A percentile compares a stretch with the other conserved stretches of the same genome.
Evolutionary conservation across 2,113 vertebrate genomes (phyloP).

Genomic region (Tor tambroides): DNA sequence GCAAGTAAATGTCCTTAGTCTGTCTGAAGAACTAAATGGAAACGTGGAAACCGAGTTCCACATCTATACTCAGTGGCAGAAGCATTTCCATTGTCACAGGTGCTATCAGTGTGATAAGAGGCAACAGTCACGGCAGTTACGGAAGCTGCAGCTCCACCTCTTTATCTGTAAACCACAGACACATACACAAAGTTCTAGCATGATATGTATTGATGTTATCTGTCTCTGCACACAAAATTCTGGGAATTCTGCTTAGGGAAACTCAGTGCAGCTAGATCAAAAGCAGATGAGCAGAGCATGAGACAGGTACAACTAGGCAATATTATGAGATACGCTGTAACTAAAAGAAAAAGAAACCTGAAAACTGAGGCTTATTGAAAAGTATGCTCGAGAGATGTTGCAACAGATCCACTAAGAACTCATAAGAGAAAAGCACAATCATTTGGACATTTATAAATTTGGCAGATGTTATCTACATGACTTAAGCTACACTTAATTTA

Average conservation of each 20-base stretch:
- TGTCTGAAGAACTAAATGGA: background rate
- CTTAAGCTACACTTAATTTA: background rate
- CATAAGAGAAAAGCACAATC: background rate
- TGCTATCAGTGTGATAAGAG: slow-evolving; percentile 47
- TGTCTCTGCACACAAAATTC: slow-evolving; percentile 4
- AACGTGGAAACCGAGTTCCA: background rate
- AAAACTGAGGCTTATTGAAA: background rate
- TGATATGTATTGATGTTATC: slow-evolving; percentile 42
- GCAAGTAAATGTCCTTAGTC: background rate
- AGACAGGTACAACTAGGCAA: background rate
- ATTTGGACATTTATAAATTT: background rate
- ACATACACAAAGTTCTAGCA: slow-evolving; percentile 36
- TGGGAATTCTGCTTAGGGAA: slow-evolving; percentile 21
- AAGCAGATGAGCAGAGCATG: slow-evolving; percentile 2
- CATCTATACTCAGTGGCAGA: background rate
- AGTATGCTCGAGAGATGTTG: background rate
- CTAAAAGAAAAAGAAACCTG: background rate
- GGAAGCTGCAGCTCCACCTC: slow-evolving; percentile 29
- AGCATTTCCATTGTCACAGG: slow-evolving; percentile 17
- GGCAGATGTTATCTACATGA: background rate
- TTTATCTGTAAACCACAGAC: slow-evolving; percentile 46
- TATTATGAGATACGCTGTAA: background rate
- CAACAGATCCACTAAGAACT: background rate
- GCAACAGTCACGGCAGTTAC: slow-evolving; percentile 23
- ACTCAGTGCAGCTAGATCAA: slow-evolving; percentile 21